These are phyloP conservation scores for Trypoxylon attenuatum DNA, from an alignment of 2,888 invertebrate genomes.

Conservation along the genomic window DNA sequence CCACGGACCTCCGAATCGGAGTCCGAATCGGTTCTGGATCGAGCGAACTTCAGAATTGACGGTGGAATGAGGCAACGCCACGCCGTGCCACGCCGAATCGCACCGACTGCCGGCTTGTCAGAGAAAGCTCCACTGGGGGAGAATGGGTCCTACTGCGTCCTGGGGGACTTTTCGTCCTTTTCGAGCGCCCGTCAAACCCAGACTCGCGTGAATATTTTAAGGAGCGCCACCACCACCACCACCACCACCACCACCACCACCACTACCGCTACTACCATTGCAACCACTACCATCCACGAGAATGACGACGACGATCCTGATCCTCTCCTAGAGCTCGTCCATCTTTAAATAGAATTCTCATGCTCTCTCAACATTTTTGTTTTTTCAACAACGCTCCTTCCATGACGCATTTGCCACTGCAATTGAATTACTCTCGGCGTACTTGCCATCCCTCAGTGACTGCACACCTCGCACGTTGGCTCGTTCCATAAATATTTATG, in stretches of 20 bases:
- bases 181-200: constrained; percentile 49
- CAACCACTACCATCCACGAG: too few relatives aligned
- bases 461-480: not conserved
- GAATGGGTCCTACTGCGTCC: constrained; percentile 41
- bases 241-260: constrained; percentile 13
- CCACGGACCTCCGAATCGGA: not conserved
- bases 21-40: constrained; percentile 23
- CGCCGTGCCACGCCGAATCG: too few relatives aligned
- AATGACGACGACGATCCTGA: not conserved
- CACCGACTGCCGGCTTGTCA: constrained; percentile 16
- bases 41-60: constrained; percentile 26
- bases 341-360: constrained; percentile 36
- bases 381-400: not conserved
- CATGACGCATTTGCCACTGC: constrained; percentile 48
- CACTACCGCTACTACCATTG: constrained; percentile 5
- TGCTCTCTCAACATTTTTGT: not conserved
- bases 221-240: constrained; percentile 8
- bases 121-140: constrained; percentile 34
- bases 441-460: not conserved
- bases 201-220: constrained; percentile 54
- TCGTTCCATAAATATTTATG: not conserved
- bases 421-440: too few relatives aligned
- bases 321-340: constrained; percentile 18
- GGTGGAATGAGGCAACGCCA: too few relatives aligned
- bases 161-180: constrained; percentile 38